phyloP scores from a whole-genome alignment of 2,797 vertebrate genomes.

The Coreius guichenoti region DNA sequence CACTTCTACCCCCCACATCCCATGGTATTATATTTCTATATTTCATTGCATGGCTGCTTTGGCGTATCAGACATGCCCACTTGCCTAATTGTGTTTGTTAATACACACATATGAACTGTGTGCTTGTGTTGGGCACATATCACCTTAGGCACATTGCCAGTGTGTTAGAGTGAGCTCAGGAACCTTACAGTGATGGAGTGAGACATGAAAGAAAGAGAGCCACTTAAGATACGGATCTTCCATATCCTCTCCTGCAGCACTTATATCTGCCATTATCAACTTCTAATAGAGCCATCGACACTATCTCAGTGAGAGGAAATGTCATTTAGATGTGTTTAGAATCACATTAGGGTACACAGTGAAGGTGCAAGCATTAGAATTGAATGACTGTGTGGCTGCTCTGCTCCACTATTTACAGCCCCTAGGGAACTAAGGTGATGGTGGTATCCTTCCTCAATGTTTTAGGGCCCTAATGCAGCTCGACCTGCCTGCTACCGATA shows the following conservation, averaged over 20 bases:
- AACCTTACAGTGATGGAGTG: conserved; percentile 38
- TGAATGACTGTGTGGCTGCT: conserved; percentile 15
- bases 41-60: conserved; percentile 20
- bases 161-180: conserved; percentile 33
- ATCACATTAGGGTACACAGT: conserved; percentile 51
- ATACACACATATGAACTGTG: conserved; percentile 14
- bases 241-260: conserved; percentile 44
- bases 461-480: conserved; percentile 54
- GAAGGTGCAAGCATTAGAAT: conserved; percentile 37
- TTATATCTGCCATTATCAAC: conserved; percentile 52
- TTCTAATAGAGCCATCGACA: conserved; percentile 55
- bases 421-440: conserved; percentile 38
- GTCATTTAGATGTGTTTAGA: conserved; percentile 57
- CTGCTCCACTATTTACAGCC: conserved; percentile 29
- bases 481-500: conserved; percentile 57
- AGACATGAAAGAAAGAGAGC: conserved; percentile 49
- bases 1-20: not conserved
- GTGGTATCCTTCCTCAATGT: conserved; percentile 40
- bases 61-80: conserved; percentile 25
- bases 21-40: not conserved
- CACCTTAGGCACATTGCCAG: conserved; percentile 37
- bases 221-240: conserved; percentile 55
- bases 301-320: conserved; percentile 56
- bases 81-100: conserved; percentile 24
- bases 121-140: conserved; percentile 31